Percentiles rank a stretch among this genome's conserved stretches.
phyloP scores from a whole-genome alignment of 2,113 vertebrate species.

The Gila orcuttii region DNA sequence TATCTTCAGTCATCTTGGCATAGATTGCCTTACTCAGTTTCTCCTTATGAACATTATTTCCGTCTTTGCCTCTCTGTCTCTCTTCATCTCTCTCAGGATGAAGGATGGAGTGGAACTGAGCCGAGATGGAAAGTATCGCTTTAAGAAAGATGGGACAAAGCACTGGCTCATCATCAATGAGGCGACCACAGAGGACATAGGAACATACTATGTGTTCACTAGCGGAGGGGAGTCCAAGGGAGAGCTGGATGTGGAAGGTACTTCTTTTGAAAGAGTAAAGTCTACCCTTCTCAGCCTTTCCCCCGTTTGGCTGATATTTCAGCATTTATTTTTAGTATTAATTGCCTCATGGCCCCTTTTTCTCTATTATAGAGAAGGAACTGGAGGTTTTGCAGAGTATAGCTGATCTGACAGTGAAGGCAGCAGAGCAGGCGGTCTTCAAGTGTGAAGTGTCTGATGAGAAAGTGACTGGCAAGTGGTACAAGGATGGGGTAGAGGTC shows the following conservation, averaged over 20 bases:
- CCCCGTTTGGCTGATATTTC: not conserved
- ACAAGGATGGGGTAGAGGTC: slow-evolving; percentile 79
- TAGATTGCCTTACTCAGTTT: not conserved
- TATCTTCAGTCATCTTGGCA: not conserved
- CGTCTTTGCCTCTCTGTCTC: slow-evolving; percentile 26
- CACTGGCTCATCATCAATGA: slow-evolving; percentile 88
- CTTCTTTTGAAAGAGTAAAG: not conserved
- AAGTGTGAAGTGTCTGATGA: slow-evolving; percentile 81
- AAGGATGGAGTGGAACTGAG: slow-evolving; percentile 89
- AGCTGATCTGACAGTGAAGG: slow-evolving; percentile 83
- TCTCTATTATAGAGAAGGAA: slow-evolving; percentile 80
- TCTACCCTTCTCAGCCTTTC: not conserved
- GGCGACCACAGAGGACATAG: slow-evolving; percentile 79
- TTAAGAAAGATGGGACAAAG: slow-evolving; percentile 89
- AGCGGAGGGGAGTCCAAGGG: slow-evolving; percentile 88
- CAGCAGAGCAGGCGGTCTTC: slow-evolving; percentile 79
- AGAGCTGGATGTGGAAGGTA: slow-evolving; percentile 89
- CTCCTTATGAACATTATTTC: slow-evolving; percentile 15
- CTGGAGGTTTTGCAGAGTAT: slow-evolving; percentile 85
- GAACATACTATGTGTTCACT: slow-evolving; percentile 81
- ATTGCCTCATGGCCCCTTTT: not conserved
- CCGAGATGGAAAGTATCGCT: slow-evolving; percentile 87
- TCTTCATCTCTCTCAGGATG: slow-evolving; percentile 73
- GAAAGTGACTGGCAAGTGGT: slow-evolving; percentile 82
- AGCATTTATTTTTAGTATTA: not conserved